Percentiles rank a stretch among this genome's conserved stretches.
Conservation (phyloP, 1,140 invertebrate species). For the Heterodera schachtii region DNA sequence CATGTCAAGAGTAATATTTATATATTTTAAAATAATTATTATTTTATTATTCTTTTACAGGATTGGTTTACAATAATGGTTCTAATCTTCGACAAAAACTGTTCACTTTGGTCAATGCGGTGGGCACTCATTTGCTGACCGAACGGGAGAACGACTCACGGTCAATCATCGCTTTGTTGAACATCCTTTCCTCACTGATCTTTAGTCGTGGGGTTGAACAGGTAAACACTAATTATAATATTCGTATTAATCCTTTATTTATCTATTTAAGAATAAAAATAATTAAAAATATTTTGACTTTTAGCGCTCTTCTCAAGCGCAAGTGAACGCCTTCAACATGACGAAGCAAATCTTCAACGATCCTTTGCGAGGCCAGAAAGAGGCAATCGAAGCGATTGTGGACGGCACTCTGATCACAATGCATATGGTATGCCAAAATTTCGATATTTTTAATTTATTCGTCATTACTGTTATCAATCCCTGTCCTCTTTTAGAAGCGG, state of each 20-base stretch:
- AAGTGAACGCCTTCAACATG: conserved; percentile 72
- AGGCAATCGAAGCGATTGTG: conserved; percentile 73
- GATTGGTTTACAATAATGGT: conserved; percentile 43
- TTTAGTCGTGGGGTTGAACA: conserved; percentile 33
- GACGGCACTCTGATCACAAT: conserved; percentile 74
- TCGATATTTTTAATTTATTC: too few relatives aligned
- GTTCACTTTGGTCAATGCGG: conserved; percentile 68
- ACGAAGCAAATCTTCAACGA: conserved; percentile 71
- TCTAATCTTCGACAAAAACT: conserved; percentile 68
- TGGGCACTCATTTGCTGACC: conserved; percentile 72
- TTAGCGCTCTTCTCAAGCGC: conserved; percentile 57
- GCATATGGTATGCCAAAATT: conserved; percentile 70
- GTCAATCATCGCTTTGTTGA: conserved; percentile 72
- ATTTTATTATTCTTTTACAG: conserved; percentile 14
- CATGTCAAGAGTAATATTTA: not conserved
- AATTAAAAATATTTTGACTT: conserved; percentile 11
- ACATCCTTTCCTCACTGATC: conserved; percentile 61
- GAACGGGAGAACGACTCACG: conserved; percentile 77
- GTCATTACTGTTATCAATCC: too few relatives aligned
- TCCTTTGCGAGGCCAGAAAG: conserved; percentile 69
- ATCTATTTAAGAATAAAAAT: too few relatives aligned
- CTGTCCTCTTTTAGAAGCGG: conserved; percentile 40
- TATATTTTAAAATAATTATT: not conserved
- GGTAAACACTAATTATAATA: conserved; percentile 10
- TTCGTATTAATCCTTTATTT: not conserved